phyloP scores from a whole-genome alignment of 2,113 vertebrate genomes.

The Rhagologus leucostigma region DNA sequence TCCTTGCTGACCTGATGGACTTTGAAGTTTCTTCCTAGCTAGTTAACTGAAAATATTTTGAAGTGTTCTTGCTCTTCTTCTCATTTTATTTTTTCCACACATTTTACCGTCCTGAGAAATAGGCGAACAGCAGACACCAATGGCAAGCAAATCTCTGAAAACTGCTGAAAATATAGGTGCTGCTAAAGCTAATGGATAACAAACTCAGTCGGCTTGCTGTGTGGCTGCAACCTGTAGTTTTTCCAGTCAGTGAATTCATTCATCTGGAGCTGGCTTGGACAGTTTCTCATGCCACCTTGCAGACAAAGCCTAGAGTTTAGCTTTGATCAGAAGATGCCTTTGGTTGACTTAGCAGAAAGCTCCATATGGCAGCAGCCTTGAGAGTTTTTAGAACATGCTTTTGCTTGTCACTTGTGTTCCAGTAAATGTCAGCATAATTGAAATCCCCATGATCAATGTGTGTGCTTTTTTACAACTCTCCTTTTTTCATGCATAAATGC shows the following conservation, averaged over 20 bases:
- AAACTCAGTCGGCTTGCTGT: not conserved
- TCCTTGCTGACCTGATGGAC: not conserved
- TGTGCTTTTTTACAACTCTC: constrained; percentile 44
- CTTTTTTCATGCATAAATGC: constrained; percentile 23
- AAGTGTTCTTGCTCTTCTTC: not conserved
- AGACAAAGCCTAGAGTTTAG: not conserved
- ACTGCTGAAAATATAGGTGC: not conserved
- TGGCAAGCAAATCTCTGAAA: not conserved
- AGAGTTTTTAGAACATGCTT: not conserved
- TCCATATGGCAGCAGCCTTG: not conserved
- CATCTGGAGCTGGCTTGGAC: not conserved
- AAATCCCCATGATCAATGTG: constrained; percentile 37
- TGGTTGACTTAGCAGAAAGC: not conserved
- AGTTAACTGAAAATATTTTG: not conserved
- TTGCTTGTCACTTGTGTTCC: constrained; percentile 36
- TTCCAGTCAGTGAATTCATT: not conserved
- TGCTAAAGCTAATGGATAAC: not conserved
- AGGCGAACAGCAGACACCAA: rapidly evolving
- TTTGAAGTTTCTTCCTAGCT: not conserved
- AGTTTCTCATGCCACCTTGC: not conserved
- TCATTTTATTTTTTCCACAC: not conserved
- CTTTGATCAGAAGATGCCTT: not conserved
- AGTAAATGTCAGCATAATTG: constrained; percentile 58
- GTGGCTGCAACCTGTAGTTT: not conserved
- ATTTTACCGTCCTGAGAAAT: not conserved